Evolutionary conservation across 1,140 invertebrate genomes (phyloP), one percentile per base, ranked within the genome.

Genomic region (Lethocerus indicus): DNA sequence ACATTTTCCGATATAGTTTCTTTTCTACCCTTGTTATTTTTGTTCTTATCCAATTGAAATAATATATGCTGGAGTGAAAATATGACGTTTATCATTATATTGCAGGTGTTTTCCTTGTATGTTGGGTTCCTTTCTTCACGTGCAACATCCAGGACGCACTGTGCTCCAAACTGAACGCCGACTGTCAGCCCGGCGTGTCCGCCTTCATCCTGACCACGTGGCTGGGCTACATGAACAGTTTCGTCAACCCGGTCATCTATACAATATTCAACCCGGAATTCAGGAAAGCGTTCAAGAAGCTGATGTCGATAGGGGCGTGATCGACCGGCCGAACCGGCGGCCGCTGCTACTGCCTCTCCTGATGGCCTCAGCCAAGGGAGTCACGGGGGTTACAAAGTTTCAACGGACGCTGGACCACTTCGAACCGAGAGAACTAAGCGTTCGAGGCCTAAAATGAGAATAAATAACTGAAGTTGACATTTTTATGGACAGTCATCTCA

Each of bases 231-330:
- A 92, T 98, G 71, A 99, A 98, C 71, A 94, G 81, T 61, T 95
- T 91, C 62, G 83, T 97, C 50, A 98, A 97, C 71, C 93, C 93
- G 2, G 83, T 98, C 53, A 98, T 98, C 64, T 98, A 98, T 66
- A 98, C 95, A 35, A 96, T 99, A 61, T 98, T 98, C 73, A 98
- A 99, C 71, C 87, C 90, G 3, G 95, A 99, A 67, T 99, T 98
- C 68, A 75, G 95, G 50, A 96, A 97, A 73, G 94, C 95, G 28
- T 99, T 98, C 69, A 90, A 92, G 61, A 95, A 93, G 67, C 78
- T 98, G 51, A 79, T 96, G 52, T 56, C 58, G 9, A 50, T 67
- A 14, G 61, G 57, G 12, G 59, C 64, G 42, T 68, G 60, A 64
- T 56, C 51, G n/a, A 13, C 32, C 13, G 27, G 28, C 13, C 13